Evolutionary conservation across 2,888 invertebrate species (phyloP).

Genomic region (Mythimna albipuncta): DNA sequence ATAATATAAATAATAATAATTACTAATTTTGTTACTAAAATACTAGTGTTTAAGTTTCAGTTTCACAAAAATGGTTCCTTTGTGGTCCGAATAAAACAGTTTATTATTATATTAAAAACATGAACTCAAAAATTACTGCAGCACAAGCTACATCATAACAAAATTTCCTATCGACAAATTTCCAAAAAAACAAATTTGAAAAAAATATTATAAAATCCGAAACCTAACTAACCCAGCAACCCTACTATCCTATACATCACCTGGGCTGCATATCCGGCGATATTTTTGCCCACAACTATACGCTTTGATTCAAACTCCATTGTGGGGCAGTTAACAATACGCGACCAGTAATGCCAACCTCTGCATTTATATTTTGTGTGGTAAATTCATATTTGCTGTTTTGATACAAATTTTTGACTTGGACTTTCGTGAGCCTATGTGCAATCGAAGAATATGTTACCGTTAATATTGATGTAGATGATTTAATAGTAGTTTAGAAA

Average conservation of each 20-base stretch:
- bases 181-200: no score
- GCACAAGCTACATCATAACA: no score
- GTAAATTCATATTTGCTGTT: conserved; percentile 34
- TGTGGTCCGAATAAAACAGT: no score
- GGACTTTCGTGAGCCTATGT: background rate
- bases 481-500: no score
- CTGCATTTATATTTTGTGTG: conserved; percentile 52
- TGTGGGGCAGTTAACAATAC: conserved; percentile 82
- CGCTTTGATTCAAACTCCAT: conserved; percentile 86
- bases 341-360: conserved; percentile 72
- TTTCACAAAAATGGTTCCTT: no score
- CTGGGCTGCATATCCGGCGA: conserved; percentile 68
- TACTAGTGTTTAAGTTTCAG: no score
- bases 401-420: background rate
- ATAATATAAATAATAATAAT: no score
- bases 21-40: no score
- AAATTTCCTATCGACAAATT: background rate
- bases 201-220: background rate
- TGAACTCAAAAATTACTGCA: background rate
- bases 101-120: no score
- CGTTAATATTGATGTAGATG: no score
- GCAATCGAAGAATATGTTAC: background rate
- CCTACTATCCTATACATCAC: conserved; percentile 72
- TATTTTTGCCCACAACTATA: conserved; percentile 85
- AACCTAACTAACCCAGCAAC: conserved; percentile 33